Base-by-base conservation (phyloP, 2,888 invertebrate species). In the Chrysolina oricalcia region DNA sequence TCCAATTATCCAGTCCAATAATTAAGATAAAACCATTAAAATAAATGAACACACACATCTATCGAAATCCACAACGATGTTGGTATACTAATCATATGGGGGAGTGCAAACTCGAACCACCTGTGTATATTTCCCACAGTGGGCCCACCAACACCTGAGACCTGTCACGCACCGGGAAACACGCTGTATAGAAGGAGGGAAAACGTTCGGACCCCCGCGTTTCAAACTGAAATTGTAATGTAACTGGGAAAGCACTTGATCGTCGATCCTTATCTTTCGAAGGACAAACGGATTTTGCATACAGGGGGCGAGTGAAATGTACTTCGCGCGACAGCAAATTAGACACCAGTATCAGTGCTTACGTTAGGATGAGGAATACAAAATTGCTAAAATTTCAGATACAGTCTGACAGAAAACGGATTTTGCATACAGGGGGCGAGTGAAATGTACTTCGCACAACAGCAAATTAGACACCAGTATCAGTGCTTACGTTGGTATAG, bases 61-160 rank as follows among this genome's bases (percentile, higher is more conserved):
- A 70, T 72, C 70, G 72, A 75, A 73, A 75, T 75, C 70, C 68
- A 75, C 75, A 72, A 59, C 59, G 17, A 40, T 70, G 70, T 70
- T 70, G 56, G 69, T 62, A 19, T 21, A 15, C 46, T 63, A 70
- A 74, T 74, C 56, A 66, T 69, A 75, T 72, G 76, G 73, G 76
- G 72, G 76, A 75, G 68, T 70, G 70, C 40, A 73, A 62, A 70
- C 73, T 66, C 63, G 40, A 75, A 75, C 70, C 81, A 81, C 81
- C 81, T 81, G 80, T 80, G 74, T 76, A 74, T 73, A 76, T 78
- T 81, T 81, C 81, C 81, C 81, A 81, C 81, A 81, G 73, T 74
- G 59, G 27, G 35, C 35, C 67, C 21, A 46, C 68, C 27, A 59
- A 72, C 77, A 77, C 77, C 77, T 77, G 77, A 72, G 71, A 50